These are phyloP conservation scores for Alces alces DNA, from an alignment of 2,113 vertebrate species.

Conservation along the genomic window DNA sequence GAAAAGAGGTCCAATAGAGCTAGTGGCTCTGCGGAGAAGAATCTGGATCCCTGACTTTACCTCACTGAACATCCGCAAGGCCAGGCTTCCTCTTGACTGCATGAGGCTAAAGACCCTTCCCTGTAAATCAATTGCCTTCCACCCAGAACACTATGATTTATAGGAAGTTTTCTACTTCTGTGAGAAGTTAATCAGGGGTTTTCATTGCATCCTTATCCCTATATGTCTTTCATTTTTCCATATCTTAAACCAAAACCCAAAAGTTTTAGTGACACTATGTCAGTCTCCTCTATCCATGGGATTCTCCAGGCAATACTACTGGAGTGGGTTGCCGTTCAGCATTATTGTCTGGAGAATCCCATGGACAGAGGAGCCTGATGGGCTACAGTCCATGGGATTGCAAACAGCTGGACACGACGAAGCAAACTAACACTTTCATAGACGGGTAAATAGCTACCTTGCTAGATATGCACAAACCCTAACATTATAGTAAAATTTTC, in stretches of 20 bases:
- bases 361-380: neutral
- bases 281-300: neutral
- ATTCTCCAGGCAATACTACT: neutral
- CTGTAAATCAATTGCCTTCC: neutral
- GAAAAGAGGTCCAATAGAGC: neutral
- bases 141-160: neutral
- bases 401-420: neutral
- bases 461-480: neutral
- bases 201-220: constrained; percentile 10
- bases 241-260: neutral
- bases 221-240: constrained; percentile 23
- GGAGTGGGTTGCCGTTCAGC: neutral
- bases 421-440: neutral
- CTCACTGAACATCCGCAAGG: neutral
- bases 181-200: constrained; percentile 42
- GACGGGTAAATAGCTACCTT: neutral
- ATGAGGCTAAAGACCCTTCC: neutral
- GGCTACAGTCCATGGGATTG: neutral
- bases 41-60: neutral
- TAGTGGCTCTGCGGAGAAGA: neutral
- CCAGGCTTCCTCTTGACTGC: neutral
- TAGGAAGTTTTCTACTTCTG: constrained; percentile 30
- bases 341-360: neutral
- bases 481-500: neutral
- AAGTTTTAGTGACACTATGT: neutral